Base-by-base conservation (phyloP, 2,888 invertebrate species). In the Crocallis elinguaria region DNA sequence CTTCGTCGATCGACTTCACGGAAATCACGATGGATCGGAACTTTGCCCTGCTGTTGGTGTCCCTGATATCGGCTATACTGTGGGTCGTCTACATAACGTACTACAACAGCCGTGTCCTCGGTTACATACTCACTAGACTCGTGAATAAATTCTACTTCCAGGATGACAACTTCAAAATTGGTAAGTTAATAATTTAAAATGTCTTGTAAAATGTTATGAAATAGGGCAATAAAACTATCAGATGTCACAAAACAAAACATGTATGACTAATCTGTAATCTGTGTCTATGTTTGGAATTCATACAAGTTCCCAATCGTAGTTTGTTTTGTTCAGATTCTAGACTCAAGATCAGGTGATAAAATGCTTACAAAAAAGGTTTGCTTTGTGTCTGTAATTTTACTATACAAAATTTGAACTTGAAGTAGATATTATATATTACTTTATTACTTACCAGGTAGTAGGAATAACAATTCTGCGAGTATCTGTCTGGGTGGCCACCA, bases 61-160 rank as follows among this genome's bases (percentile, higher is more conserved):
- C 97, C 52, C 92, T 98, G 41, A 93, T 96, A 67, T 95, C 96
- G 57, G 96, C 96, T 14, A 95, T 97, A 76, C 92, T 95, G 29
- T 99, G 98, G 98, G 94, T 98, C 43, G 95, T 98, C 65, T 99
- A 98, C 87, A 96, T 98, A 73, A 96, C 97, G 0, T 98, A 97
- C 88, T 99, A 98, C 90, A 98, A 98, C 85, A 98, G 98, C 45
- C 94, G 98, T 58, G 94, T 99, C 2, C 93, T 98, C 66, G 99
- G 98, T 19, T 96, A 97, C 77, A 93, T 98, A 72, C 93, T 98
- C 46, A 98, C 98, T 6, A 95, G 96, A 81, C 93, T 98, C 49
- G 93, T 97, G 45, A 98, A 98, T 88, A 94, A 95, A 76, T 95
- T 98, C 86, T 94, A 96, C 76, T 95, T 96, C 68, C 94, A 94